Conservation (phyloP, 2,888 invertebrate species). For the Archips crataeganus region DNA sequence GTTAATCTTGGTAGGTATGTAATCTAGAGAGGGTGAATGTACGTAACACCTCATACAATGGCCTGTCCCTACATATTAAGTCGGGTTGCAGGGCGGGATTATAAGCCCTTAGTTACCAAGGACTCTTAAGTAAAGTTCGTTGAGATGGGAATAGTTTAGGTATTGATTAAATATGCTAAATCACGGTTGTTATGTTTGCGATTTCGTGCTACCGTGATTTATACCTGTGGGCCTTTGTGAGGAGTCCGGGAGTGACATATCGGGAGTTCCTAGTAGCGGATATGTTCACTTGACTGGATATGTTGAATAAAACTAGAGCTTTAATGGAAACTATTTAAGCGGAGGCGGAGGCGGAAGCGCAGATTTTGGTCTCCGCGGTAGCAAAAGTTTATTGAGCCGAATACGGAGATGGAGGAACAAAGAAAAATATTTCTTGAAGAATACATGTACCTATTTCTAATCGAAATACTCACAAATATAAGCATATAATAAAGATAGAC, state of each 20-base stretch:
- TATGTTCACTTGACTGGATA: background rate
- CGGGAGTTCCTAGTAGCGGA: background rate
- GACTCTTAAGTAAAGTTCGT: conserved; percentile 43
- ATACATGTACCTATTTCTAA: too few relatives aligned
- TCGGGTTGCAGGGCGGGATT: conserved; percentile 47
- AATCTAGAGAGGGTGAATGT: conserved; percentile 73
- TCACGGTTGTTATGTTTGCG: conserved; percentile 11
- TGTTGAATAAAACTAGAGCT: too few relatives aligned
- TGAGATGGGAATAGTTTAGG: conserved; percentile 40
- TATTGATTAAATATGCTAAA: conserved; percentile 42
- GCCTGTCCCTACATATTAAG: conserved; percentile 77
- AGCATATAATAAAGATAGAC: too few relatives aligned
- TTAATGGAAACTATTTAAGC: too few relatives aligned
- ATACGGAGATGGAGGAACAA: too few relatives aligned
- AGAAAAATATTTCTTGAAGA: too few relatives aligned
- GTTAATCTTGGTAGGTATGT: conserved; percentile 66
- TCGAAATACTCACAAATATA: too few relatives aligned
- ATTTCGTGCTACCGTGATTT: conserved; percentile 14
- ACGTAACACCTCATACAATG: conserved; percentile 75
- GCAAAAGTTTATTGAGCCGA: too few relatives aligned
- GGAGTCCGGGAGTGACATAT: background rate
- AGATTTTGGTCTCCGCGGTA: too few relatives aligned
- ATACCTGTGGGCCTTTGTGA: conserved; percentile 8
- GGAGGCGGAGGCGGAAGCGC: too few relatives aligned
- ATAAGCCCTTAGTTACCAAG: conserved; percentile 58